Conservation (phyloP, 2,797 vertebrate species). For the Alfaro cultratus region DNA sequence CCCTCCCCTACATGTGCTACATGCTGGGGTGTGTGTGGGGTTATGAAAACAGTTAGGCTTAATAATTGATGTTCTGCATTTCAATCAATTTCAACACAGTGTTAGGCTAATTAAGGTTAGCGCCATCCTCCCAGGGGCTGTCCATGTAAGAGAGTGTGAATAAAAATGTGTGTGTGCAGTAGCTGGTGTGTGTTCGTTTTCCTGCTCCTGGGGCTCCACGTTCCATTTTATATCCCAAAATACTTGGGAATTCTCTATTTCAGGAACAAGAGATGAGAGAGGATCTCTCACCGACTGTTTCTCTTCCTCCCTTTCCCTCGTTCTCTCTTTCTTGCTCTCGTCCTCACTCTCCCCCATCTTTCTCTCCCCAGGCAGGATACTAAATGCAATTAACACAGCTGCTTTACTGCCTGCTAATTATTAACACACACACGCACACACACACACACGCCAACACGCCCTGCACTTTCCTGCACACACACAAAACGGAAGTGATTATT, state of each 20-base stretch:
- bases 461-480: conserved; percentile 14
- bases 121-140: conserved; percentile 90
- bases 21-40: conserved; percentile 71
- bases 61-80: conserved; percentile 93
- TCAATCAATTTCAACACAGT: conserved; percentile 89
- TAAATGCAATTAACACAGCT: conserved; percentile 96
- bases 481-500: conserved; percentile 80
- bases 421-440: conserved; percentile 83
- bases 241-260: conserved; percentile 95
- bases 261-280: conserved; percentile 88
- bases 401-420: conserved; percentile 96
- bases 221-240: conserved; percentile 84
- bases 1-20: conserved; percentile 77
- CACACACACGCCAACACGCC: conserved; percentile 71
- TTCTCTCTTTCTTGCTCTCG: conserved; percentile 51
- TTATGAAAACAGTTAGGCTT: conserved; percentile 84
- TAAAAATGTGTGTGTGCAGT: conserved; percentile 32
- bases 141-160: conserved; percentile 64
- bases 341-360: conserved; percentile 35
- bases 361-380: conserved; percentile 88
- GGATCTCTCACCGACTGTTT: conserved; percentile 27
- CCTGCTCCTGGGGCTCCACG: conserved; percentile 73
- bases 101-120: conserved; percentile 98
- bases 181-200: conserved; percentile 51
- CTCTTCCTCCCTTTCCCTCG: conserved; percentile 24